Evolutionary conservation across 2,113 vertebrate species (phyloP), one percentile per base, ranked within the genome.

Genomic region (Actenoides lindsayi): DNA sequence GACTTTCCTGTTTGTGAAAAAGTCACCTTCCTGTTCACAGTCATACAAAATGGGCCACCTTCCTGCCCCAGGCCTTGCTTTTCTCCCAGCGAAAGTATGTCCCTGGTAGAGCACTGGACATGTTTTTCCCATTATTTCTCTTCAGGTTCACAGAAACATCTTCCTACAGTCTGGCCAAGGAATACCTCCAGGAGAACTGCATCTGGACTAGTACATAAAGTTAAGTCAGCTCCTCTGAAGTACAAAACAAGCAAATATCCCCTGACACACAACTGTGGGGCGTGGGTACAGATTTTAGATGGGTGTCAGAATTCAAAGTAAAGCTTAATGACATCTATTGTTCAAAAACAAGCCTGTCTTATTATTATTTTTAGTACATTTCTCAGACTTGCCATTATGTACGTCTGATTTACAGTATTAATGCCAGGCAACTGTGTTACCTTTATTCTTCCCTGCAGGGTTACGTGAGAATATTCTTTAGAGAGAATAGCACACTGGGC

Each of bases 331-430:
- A 62, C 59, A 54, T 64, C 90, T 95, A 63, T 48, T 93, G 54
- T 50, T 76, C 93, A 85, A 67, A 94, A 67, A 80, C 14, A 79
- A 94, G 90, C 62, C 37, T 91, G 44, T 83, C 91, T 83, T 84
- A 42, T 79, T 70, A 74, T 94, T 92, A 94, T 95, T 98, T 97
- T 94, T 87, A 97, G 80, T 64, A 89, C 7, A 3, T 75, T 94
- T 83, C 77, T 85, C 83, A 96, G 73, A 68, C 30, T 85, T 90
- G 23, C 60, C 92, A 91, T 84, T 86, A 81, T 68, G 71, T 68
- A 78, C 51, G 94, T 95, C 86, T 96, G 78, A 97, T 96, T 87
- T 94, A 96, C 33, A 87, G 64, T 91, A 92, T 89, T 95, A 93
- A 87, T 69, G 87, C 77, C 94, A 84, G 90, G 89, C 83, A 94